Percentiles rank a stretch among this genome's conserved stretches.
Conservation (phyloP, 2,797 vertebrate species). For the Menidia menidia region DNA sequence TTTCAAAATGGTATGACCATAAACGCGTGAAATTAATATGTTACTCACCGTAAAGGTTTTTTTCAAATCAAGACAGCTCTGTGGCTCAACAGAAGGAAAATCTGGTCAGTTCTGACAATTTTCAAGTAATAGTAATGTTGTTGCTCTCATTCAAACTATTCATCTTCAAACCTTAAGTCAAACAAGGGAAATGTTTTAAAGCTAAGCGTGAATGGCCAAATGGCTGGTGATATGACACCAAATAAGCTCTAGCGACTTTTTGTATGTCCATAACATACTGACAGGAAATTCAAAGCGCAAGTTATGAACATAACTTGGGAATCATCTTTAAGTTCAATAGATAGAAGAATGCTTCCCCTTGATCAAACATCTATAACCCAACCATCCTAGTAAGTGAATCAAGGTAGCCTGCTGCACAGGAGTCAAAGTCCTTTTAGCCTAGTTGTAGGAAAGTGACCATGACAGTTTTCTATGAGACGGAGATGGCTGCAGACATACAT, state of each 20-base stretch:
- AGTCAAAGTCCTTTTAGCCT: slow-evolving; percentile 5
- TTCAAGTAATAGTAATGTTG: slow-evolving; percentile 39
- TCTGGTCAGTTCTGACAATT: slow-evolving; percentile 46
- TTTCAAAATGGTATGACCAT: slow-evolving; percentile 49
- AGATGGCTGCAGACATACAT: not conserved
- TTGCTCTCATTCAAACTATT: slow-evolving; percentile 40
- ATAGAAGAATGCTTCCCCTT: too few species aligned
- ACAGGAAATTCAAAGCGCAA: too few species aligned
- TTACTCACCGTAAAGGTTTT: slow-evolving; percentile 50
- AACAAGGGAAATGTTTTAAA: slow-evolving; percentile 41
- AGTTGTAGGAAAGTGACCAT: slow-evolving; percentile 5
- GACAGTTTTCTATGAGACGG: not conserved
- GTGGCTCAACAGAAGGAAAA: slow-evolving; percentile 27
- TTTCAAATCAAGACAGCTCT: slow-evolving; percentile 41
- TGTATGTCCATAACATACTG: too few species aligned
- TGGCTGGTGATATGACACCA: slow-evolving; percentile 40
- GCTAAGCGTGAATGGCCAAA: slow-evolving; percentile 41
- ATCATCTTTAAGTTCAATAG: too few species aligned
- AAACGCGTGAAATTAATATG: slow-evolving; percentile 53
- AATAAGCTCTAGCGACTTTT: slow-evolving; percentile 26
- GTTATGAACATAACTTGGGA: too few species aligned
- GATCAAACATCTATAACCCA: too few species aligned
- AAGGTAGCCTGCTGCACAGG: not conserved
- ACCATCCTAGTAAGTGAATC: too few species aligned
- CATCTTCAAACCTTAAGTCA: slow-evolving; percentile 60